These are phyloP conservation scores for Rhodeus uyekii DNA, from an alignment of 2,797 vertebrate genomes.

Conservation along the genomic window DNA sequence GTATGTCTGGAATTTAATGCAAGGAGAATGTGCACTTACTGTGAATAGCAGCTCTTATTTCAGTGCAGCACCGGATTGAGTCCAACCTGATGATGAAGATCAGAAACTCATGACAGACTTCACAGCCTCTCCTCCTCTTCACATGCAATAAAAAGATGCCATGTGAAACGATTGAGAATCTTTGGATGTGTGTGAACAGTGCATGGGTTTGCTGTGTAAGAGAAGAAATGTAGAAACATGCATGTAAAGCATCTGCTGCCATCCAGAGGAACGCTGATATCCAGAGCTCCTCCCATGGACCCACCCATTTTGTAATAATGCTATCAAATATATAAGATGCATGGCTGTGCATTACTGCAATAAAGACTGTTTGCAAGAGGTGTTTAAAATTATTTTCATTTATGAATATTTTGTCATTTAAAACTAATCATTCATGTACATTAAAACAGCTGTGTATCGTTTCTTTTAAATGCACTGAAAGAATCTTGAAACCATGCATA, in stretches of 20 bases:
- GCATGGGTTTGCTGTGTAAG: background rate
- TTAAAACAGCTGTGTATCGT: background rate
- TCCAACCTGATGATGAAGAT: slow-evolving; percentile 10
- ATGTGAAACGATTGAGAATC: background rate
- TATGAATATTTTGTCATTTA: no score
- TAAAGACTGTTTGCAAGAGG: background rate
- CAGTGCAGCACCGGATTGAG: background rate
- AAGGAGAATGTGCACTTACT: slow-evolving; percentile 27
- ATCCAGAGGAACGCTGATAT: slow-evolving; percentile 13
- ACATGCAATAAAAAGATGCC: background rate
- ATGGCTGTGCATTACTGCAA: background rate
- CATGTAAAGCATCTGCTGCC: slow-evolving; percentile 19
- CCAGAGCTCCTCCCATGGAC: background rate
- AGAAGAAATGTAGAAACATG: background rate
- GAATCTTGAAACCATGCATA: no score
- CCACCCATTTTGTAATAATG: background rate
- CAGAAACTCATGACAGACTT: background rate
- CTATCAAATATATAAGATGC: background rate
- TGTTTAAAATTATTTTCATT: background rate
- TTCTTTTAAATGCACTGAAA: background rate
- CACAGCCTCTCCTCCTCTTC: background rate
- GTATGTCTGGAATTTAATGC: no score
- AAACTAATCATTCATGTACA: no score
- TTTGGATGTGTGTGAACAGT: background rate
- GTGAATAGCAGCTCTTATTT: background rate